These are phyloP conservation scores for Suncus etruscus DNA, from an alignment of 2,113 vertebrate species.

Conservation along the genomic window DNA sequence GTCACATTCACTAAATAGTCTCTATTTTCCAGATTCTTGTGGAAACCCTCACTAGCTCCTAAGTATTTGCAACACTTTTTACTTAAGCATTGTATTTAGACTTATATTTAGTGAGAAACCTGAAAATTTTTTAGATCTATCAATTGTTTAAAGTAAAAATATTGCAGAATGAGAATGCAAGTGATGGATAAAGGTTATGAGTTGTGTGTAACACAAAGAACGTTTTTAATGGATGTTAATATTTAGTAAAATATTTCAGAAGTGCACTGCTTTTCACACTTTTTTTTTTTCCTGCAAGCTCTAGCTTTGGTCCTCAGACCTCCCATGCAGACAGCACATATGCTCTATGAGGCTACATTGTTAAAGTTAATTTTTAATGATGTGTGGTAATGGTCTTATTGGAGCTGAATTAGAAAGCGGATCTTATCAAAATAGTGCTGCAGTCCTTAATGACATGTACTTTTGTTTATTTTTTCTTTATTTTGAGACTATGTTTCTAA, in stretches of 20 bases:
- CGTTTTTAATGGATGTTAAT: constrained; percentile 64
- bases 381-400: constrained; percentile 47
- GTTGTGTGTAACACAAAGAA: constrained; percentile 56
- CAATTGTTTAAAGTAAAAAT: constrained; percentile 58
- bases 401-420: constrained; percentile 47
- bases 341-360: constrained; percentile 61
- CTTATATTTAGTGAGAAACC: constrained; percentile 63
- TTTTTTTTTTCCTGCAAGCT: constrained; percentile 70
- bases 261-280: constrained; percentile 49
- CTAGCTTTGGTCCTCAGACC: constrained; percentile 67
- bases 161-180: neutral
- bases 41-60: constrained; percentile 9
- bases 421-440: constrained; percentile 44
- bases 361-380: constrained; percentile 65
- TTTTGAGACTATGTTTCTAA: constrained; percentile 45
- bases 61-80: constrained; percentile 35
- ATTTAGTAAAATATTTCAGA: constrained; percentile 64
- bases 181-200: constrained; percentile 56
- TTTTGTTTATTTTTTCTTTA: constrained; percentile 19
- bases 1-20: neutral
- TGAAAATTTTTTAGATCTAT: constrained; percentile 39
- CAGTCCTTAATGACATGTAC: constrained; percentile 19
- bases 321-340: constrained; percentile 66
- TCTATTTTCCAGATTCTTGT: constrained; percentile 56
- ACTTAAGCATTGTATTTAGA: constrained; percentile 45